Evolutionary conservation across 2,888 invertebrate genomes (phyloP).

Genomic region (Tholera decimalis): DNA sequence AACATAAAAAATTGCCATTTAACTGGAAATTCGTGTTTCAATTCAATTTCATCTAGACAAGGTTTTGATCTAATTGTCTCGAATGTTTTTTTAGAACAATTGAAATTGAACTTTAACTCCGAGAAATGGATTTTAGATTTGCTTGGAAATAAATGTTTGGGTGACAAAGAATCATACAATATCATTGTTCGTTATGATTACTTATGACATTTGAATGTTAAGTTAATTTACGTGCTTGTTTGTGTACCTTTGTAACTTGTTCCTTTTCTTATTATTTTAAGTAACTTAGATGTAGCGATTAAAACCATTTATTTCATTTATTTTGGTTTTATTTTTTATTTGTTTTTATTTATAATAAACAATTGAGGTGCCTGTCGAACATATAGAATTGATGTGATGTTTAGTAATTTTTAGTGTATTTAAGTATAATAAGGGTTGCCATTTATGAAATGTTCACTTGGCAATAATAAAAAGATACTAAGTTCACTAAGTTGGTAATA

Average conservation of each 20-base stretch:
- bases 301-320: slow-evolving; percentile 53
- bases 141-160: slow-evolving; percentile 14
- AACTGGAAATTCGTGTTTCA: slow-evolving; percentile 6
- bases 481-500: neutral
- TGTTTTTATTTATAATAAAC: neutral
- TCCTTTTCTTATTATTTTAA: slow-evolving; percentile 50
- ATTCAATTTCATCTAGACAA: neutral
- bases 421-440: slow-evolving; percentile 4
- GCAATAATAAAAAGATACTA: slow-evolving; percentile 5
- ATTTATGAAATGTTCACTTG: slow-evolving; percentile 13
- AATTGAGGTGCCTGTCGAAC: slow-evolving; percentile 39
- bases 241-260: slow-evolving; percentile 47
- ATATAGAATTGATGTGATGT: slow-evolving; percentile 32
- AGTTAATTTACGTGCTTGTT: slow-evolving; percentile 28
- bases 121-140: slow-evolving; percentile 10
- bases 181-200: slow-evolving; percentile 7
- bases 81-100: neutral
- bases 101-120: slow-evolving; percentile 8
- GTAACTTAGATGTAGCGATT: slow-evolving; percentile 59
- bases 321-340: slow-evolving; percentile 39
- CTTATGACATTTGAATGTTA: slow-evolving; percentile 6
- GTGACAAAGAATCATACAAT: too few species aligned
- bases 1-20: slow-evolving; percentile 1
- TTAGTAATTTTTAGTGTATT: slow-evolving; percentile 8
- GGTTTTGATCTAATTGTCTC: neutral